Evolutionary conservation across 2,888 invertebrate species (phyloP).

Genomic region (Minunthozetes semirufus): DNA sequence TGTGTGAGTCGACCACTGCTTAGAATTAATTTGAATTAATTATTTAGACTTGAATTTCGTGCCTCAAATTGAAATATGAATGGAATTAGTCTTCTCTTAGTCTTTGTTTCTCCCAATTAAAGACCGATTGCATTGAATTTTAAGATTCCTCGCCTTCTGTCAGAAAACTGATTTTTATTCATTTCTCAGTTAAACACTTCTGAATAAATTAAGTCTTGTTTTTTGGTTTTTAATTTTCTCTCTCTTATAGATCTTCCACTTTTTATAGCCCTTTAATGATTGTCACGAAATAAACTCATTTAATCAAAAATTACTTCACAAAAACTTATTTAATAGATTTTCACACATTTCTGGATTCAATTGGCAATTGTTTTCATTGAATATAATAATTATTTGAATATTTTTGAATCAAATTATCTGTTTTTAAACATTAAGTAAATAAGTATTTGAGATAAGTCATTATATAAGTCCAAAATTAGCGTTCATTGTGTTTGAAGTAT

Average conservation of each 20-base stretch:
- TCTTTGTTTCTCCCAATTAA: background rate
- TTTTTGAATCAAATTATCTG: too few relatives aligned
- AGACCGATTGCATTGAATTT: background rate
- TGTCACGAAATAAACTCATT: constrained; percentile 15
- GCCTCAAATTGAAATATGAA: background rate
- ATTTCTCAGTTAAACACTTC: background rate
- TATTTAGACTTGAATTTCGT: background rate
- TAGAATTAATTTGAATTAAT: constrained; percentile 5
- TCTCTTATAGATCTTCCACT: too few relatives aligned
- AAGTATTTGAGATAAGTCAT: too few relatives aligned
- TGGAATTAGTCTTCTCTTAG: background rate
- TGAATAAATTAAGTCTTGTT: background rate
- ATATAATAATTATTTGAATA: too few relatives aligned
- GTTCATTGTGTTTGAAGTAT: background rate
- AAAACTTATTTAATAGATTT: background rate
- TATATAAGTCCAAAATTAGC: background rate
- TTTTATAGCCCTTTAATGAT: background rate
- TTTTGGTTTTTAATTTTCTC: background rate
- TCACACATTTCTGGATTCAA: background rate
- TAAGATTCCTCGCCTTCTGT: too few relatives aligned
- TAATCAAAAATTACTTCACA: background rate
- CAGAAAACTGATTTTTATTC: background rate
- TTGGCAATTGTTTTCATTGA: background rate
- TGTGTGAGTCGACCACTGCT: background rate
- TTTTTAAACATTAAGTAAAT: too few relatives aligned